phyloP scores from a whole-genome alignment of 2,797 vertebrate genomes.

The Pyrocephalus nanus region DNA sequence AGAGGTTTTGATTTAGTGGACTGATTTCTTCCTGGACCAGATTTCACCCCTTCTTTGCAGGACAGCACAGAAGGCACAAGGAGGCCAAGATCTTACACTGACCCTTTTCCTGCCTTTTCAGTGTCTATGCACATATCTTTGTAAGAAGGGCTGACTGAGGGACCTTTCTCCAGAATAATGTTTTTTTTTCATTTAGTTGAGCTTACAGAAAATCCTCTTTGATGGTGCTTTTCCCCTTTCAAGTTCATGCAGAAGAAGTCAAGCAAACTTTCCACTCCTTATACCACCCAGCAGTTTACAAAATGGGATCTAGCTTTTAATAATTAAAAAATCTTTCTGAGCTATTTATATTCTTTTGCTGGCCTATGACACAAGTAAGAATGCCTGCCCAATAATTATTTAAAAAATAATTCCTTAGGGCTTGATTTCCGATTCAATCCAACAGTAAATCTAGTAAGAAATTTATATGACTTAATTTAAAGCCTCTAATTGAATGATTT shows the following conservation, averaged over 20 bases:
- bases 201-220: background rate
- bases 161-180: background rate
- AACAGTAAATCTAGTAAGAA: conserved; percentile 46
- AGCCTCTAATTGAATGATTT: conserved; percentile 70
- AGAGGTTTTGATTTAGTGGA: background rate
- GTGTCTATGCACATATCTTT: background rate
- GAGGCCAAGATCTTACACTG: background rate
- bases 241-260: background rate
- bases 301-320: background rate
- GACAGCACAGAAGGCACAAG: background rate
- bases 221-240: background rate
- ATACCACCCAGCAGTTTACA: background rate
- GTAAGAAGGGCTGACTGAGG: background rate
- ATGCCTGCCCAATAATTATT: conserved; percentile 38
- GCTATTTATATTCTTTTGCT: background rate
- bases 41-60: background rate
- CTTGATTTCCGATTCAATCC: conserved; percentile 58
- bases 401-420: conserved; percentile 35
- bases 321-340: background rate
- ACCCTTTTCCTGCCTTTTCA: background rate
- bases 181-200: background rate
- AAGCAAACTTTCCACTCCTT: background rate
- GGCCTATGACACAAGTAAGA: background rate
- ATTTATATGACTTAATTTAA: conserved; percentile 69
- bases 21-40: background rate